Conservation (phyloP, 2,888 invertebrate species). For the Tanytarsus gracilentus region DNA sequence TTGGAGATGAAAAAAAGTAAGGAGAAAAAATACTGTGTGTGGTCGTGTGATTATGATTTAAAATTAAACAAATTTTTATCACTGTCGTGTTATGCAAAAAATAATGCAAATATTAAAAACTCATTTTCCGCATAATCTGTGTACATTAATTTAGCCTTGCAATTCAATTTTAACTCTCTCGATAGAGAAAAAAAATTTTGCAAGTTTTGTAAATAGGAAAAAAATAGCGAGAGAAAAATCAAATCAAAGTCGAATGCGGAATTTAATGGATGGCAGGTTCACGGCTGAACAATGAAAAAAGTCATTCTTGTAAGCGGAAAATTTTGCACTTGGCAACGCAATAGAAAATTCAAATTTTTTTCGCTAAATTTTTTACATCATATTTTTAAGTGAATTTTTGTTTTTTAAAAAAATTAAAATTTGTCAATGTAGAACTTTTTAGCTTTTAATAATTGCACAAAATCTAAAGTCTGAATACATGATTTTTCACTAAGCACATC, state of each 20-base stretch:
- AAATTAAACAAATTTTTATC: too few species aligned
- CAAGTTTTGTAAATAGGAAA: not conserved
- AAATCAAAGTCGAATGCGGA: conserved; percentile 16
- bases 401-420: not conserved
- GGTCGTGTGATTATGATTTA: too few species aligned
- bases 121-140: not conserved
- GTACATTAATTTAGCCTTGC: conserved; percentile 22
- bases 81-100: not conserved
- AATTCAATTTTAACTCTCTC: not conserved
- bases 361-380: too few species aligned
- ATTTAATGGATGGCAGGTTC: conserved; percentile 14
- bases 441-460: conserved; percentile 3
- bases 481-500: too few species aligned
- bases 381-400: too few species aligned
- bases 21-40: too few species aligned
- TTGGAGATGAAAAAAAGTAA: not conserved
- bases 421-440: conserved; percentile 3
- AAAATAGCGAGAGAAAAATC: not conserved
- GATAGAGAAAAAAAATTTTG: not conserved
- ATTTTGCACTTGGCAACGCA: too few species aligned
- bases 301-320: not conserved
- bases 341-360: too few species aligned
- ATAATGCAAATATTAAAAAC: too few species aligned
- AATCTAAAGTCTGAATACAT: not conserved
- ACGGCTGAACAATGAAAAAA: not conserved